These are phyloP conservation scores for Punctoribates punctum DNA, from an alignment of 2,888 invertebrate species.

Conservation along the genomic window DNA sequence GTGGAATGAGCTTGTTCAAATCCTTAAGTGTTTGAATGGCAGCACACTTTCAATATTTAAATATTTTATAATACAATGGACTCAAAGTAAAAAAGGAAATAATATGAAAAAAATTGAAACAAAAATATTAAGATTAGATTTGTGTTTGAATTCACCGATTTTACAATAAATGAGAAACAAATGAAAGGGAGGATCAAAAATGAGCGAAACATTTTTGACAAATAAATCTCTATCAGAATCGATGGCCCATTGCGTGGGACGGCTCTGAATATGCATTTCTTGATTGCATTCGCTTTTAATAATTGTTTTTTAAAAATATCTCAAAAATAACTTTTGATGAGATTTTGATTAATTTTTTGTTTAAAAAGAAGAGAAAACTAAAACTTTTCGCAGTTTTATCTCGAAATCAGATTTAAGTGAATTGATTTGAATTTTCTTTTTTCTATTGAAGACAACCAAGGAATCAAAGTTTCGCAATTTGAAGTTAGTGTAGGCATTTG, in stretches of 20 bases:
- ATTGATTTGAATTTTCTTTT: too few species aligned
- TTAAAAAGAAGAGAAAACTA: neutral
- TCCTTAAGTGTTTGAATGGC: too few species aligned
- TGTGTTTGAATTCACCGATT: neutral
- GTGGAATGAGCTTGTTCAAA: too few species aligned
- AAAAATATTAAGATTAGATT: neutral
- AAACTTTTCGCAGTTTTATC: too few species aligned
- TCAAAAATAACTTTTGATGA: neutral
- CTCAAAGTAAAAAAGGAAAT: too few species aligned
- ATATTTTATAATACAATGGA: too few species aligned
- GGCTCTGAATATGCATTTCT: slow-evolving; percentile 3
- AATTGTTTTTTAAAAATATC: neutral
- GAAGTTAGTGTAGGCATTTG: too few species aligned
- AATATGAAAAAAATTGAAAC: neutral
- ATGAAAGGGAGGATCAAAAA: slow-evolving; percentile 32
- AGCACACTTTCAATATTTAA: too few species aligned
- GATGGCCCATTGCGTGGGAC: slow-evolving; percentile 30
- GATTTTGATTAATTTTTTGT: neutral
- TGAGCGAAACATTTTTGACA: slow-evolving; percentile 33
- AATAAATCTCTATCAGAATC: slow-evolving; percentile 30
- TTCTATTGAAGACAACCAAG: too few species aligned
- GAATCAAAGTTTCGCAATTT: too few species aligned
- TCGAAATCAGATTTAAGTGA: too few species aligned
- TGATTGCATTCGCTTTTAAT: slow-evolving; percentile 5
- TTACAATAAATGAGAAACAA: slow-evolving; percentile 4